Evolutionary conservation across 2,888 invertebrate species (phyloP).

Genomic region (Plagiodera versicolora): DNA sequence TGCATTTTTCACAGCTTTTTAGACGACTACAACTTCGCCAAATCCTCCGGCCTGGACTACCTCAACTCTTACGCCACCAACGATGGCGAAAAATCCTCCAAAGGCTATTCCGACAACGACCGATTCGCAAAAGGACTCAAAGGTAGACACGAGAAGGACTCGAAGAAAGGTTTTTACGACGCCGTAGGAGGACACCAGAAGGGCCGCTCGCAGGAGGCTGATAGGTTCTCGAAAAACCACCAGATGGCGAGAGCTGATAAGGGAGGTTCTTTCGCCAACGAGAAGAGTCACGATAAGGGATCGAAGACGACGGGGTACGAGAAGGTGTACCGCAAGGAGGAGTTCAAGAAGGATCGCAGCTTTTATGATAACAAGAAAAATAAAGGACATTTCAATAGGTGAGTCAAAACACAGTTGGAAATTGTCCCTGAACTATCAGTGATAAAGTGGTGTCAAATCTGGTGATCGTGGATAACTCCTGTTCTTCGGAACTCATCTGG

Average conservation of each 20-base stretch:
- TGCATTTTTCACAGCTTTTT: slow-evolving; percentile 9
- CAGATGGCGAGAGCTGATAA: slow-evolving; percentile 59
- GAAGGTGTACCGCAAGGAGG: slow-evolving; percentile 73
- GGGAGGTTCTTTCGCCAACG: slow-evolving; percentile 62
- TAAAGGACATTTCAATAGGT: slow-evolving; percentile 67
- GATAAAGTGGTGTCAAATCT: too few species aligned
- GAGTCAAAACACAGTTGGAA: too few species aligned
- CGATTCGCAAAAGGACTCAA: slow-evolving; percentile 61
- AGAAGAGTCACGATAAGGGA: slow-evolving; percentile 65
- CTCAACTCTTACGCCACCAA: slow-evolving; percentile 57
- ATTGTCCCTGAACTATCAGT: too few species aligned
- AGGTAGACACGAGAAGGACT: slow-evolving; percentile 60
- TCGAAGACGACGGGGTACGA: slow-evolving; percentile 72
- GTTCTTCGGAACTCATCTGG: too few species aligned
- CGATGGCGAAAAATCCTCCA: slow-evolving; percentile 61
- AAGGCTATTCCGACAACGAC: slow-evolving; percentile 59
- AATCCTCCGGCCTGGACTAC: slow-evolving; percentile 57
- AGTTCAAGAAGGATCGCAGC: slow-evolving; percentile 75
- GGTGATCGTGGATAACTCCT: too few species aligned
- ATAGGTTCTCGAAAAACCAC: slow-evolving; percentile 61
- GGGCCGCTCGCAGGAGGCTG: slow-evolving; percentile 59
- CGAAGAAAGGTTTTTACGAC: slow-evolving; percentile 59
- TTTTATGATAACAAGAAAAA: slow-evolving; percentile 74
- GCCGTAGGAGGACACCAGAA: slow-evolving; percentile 60
- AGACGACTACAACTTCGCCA: slow-evolving; percentile 26